Evolutionary conservation across 2,888 invertebrate species (phyloP).

Genomic region (Polymixis flavicincta): DNA sequence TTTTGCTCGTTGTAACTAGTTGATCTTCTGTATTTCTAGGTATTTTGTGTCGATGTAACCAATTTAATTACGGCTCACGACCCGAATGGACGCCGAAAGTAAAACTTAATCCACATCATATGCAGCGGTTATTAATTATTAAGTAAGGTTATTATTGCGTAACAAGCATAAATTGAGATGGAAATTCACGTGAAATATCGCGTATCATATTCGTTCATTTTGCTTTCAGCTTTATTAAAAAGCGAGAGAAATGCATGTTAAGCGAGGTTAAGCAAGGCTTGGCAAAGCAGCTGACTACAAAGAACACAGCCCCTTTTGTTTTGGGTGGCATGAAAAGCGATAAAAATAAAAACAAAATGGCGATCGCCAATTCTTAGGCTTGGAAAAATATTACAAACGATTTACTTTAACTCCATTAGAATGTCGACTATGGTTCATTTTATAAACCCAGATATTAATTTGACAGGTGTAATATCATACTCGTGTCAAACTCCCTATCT

Average conservation of each 20-base stretch:
- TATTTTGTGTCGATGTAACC: slow-evolving; percentile 4
- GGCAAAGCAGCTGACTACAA: background rate
- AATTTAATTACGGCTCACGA: slow-evolving; percentile 46
- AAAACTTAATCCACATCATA: slow-evolving; percentile 34
- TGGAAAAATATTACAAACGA: background rate
- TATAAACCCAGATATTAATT: too few species aligned
- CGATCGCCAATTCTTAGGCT: background rate
- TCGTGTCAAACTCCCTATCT: too few species aligned
- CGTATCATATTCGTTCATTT: background rate
- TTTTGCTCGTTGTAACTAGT: background rate
- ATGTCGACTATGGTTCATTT: too few species aligned
- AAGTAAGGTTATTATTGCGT: slow-evolving; percentile 29
- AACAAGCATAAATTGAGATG: slow-evolving; percentile 30
- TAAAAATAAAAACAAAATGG: background rate
- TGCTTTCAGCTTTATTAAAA: background rate
- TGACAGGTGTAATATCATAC: too few species aligned
- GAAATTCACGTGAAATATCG: slow-evolving; percentile 12
- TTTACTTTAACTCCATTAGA: background rate
- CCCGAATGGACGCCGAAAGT: slow-evolving; percentile 29
- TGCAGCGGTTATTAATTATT: slow-evolving; percentile 33
- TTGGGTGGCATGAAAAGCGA: background rate
- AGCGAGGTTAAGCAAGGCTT: background rate
- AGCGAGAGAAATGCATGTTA: background rate
- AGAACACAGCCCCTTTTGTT: background rate
- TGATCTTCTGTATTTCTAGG: slow-evolving; percentile 6